These are phyloP conservation scores for Dasyprocta punctata DNA, from an alignment of 2,113 vertebrate genomes.

Conservation along the genomic window DNA sequence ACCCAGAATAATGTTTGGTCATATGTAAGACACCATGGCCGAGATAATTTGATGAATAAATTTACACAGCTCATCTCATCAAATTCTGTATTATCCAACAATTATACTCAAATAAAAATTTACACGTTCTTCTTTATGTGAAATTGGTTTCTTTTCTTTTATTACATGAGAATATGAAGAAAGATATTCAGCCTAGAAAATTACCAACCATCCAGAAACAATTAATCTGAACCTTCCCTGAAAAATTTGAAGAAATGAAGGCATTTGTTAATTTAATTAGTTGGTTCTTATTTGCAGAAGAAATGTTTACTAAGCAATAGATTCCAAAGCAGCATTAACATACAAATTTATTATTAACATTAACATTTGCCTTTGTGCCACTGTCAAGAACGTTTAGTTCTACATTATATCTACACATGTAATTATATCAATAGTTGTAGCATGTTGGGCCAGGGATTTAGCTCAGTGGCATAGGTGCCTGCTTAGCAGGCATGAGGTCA, in stretches of 20 bases:
- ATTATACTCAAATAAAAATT: conserved; percentile 8
- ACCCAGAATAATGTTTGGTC: not conserved
- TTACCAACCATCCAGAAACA: conserved; percentile 34
- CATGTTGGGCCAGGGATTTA: too few species aligned
- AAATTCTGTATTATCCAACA: not conserved
- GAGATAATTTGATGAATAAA: not conserved
- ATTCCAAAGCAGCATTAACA: not conserved
- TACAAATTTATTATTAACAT: conserved; percentile 12
- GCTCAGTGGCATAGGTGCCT: too few species aligned
- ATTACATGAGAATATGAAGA: not conserved
- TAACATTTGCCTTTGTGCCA: conserved; percentile 36
- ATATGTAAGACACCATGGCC: not conserved
- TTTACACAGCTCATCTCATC: not conserved
- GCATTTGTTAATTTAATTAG: conserved; percentile 55
- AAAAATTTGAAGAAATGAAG: conserved; percentile 37
- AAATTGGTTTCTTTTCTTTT: not conserved
- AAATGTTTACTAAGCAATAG: not conserved
- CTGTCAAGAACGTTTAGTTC: not conserved
- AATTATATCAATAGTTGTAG: not conserved
- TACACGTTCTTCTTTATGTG: not conserved
- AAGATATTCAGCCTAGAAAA: conserved; percentile 35
- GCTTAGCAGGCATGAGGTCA: too few species aligned
- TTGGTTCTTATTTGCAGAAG: conserved; percentile 8
- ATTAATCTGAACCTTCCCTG: not conserved
- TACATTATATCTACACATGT: not conserved